Evolutionary conservation across 2,113 vertebrate genomes (phyloP).

Genomic region (Dendropsophus ebraccatus): DNA sequence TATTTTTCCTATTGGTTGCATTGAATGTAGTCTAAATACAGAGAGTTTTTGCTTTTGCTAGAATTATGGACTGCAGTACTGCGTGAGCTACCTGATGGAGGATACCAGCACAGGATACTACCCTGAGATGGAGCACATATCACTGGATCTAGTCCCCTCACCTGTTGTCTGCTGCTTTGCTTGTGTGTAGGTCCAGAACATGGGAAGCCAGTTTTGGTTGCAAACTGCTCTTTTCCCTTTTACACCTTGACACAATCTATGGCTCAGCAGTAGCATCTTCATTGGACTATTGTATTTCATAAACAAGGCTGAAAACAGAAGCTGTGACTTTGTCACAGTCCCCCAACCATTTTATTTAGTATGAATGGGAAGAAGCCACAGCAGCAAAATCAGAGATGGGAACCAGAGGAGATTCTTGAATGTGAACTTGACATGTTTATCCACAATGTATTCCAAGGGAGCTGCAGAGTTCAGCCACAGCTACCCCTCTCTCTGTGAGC

Average conservation of each 20-base stretch:
- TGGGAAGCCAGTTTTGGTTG: slow-evolving; percentile 47
- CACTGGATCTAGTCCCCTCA: slow-evolving; percentile 49
- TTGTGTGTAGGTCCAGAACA: slow-evolving; percentile 56
- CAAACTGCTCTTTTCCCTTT: not conserved
- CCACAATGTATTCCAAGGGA: slow-evolving; percentile 57
- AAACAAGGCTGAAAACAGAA: slow-evolving; percentile 35
- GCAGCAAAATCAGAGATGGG: slow-evolving; percentile 23
- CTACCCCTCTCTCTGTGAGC: slow-evolving; percentile 65
- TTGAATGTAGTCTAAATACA: slow-evolving; percentile 61
- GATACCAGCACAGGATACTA: slow-evolving; percentile 37
- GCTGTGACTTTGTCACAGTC: slow-evolving; percentile 42
- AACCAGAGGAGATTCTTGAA: slow-evolving; percentile 58
- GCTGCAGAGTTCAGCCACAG: slow-evolving; percentile 64
- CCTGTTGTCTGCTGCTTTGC: slow-evolving; percentile 49
- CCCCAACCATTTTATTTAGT: slow-evolving; percentile 25
- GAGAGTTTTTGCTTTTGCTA: slow-evolving; percentile 44
- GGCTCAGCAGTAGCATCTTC: not conserved
- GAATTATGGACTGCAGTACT: slow-evolving; percentile 63
- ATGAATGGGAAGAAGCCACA: slow-evolving; percentile 31
- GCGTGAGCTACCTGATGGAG: slow-evolving; percentile 55
- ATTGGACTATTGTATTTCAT: slow-evolving; percentile 39
- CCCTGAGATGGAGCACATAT: slow-evolving; percentile 15
- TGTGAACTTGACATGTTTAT: slow-evolving; percentile 65
- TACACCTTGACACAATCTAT: slow-evolving; percentile 22
- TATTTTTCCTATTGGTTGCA: slow-evolving; percentile 65